These are phyloP conservation scores for Plectropomus leopardus DNA, from an alignment of 2,113 vertebrate species.

Conservation along the genomic window DNA sequence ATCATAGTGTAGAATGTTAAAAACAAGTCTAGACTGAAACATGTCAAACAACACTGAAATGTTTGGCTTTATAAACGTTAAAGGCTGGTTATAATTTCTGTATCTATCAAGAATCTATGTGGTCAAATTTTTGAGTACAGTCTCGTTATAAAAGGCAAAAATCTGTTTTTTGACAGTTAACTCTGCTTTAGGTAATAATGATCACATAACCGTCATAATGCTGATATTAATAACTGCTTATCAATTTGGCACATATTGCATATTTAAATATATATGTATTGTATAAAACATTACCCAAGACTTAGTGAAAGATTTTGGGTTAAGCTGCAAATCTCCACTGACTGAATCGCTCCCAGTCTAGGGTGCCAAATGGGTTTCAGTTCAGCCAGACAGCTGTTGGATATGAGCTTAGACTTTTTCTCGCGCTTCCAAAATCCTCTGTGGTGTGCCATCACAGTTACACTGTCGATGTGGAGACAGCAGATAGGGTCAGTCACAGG, in stretches of 20 bases:
- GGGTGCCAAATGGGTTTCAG: constrained; percentile 2
- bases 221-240: neutral
- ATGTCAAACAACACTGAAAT: no score
- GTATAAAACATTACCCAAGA: neutral
- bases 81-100: no score
- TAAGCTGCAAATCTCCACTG: neutral
- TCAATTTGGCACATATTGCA: neutral
- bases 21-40: no score
- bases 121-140: no score
- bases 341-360: neutral
- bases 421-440: constrained; percentile 18
- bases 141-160: neutral
- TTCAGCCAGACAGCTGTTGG: constrained; percentile 32
- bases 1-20: no score
- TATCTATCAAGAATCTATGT: no score
- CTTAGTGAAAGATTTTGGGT: neutral
- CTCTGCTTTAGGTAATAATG: neutral
- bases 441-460: constrained; percentile 9
- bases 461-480: neutral
- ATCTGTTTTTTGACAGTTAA: neutral
- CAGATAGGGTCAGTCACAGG: constrained; percentile 8
- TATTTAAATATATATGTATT: neutral
- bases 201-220: neutral
- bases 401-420: constrained; percentile 8
- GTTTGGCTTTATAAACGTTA: no score